phyloP scores from a whole-genome alignment of 1,140 invertebrate species.

The Penaeus vannamei region DNA sequence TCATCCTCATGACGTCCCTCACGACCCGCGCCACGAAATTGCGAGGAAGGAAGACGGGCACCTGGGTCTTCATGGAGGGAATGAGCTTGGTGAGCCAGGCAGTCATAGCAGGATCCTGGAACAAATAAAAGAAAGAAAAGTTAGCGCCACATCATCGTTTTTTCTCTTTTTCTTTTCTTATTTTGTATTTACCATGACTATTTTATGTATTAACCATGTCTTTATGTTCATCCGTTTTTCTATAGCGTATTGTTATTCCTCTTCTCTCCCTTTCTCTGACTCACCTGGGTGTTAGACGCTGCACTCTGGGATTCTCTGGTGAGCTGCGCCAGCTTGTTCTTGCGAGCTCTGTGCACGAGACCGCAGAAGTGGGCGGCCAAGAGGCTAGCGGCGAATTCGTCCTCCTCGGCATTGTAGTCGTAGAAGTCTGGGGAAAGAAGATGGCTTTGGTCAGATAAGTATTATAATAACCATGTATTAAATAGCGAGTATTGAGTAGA shows the following conservation, averaged over 20 bases:
- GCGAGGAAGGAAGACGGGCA: constrained; percentile 23
- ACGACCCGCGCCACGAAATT: constrained; percentile 38
- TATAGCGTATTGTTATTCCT: neutral
- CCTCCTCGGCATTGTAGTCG: constrained; percentile 26
- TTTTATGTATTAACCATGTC: too few species aligned
- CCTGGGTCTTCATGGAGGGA: neutral
- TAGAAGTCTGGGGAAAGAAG: constrained; percentile 31
- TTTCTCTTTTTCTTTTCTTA: neutral
- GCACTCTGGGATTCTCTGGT: neutral
- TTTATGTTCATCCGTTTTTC: neutral
- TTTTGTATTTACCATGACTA: neutral
- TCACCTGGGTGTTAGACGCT: neutral
- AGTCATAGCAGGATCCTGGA: neutral
- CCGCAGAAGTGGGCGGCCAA: constrained; percentile 32
- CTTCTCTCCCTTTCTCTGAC: neutral
- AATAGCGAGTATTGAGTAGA: neutral
- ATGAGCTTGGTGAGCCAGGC: constrained; percentile 36
- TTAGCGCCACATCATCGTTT: neutral
- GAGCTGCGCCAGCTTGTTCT: constrained; percentile 3
- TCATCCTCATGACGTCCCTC: constrained; percentile 39
- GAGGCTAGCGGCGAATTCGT: constrained; percentile 31
- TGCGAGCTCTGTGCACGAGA: constrained; percentile 34
- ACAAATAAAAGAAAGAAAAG: neutral
- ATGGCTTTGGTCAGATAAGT: too few species aligned
- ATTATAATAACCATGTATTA: neutral